Conservation (phyloP, 2,797 vertebrate genomes). For the Vireo griseus region DNA sequence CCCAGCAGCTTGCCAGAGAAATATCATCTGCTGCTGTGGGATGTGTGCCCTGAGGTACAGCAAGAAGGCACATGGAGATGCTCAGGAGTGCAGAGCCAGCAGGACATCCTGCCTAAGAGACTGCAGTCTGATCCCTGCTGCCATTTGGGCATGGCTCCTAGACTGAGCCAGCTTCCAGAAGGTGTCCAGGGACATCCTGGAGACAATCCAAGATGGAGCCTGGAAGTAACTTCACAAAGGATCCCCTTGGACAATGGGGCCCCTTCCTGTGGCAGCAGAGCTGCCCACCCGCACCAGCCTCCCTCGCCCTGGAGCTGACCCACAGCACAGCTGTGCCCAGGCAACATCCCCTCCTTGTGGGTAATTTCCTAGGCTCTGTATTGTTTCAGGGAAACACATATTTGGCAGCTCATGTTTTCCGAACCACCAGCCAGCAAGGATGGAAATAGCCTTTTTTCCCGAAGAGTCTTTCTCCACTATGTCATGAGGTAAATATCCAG, state of each 20-base stretch:
- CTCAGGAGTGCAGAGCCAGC: not conserved
- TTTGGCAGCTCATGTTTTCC: not conserved
- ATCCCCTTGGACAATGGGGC: not conserved
- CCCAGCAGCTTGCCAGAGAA: not conserved
- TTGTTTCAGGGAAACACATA: not conserved
- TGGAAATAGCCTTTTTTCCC: not conserved
- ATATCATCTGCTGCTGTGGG: not conserved
- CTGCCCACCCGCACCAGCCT: rapidly evolving
- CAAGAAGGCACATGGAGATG: not conserved
- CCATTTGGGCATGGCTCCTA: not conserved
- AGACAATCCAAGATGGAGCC: not conserved
- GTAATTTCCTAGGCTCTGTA: not conserved
- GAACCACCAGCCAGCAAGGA: not conserved
- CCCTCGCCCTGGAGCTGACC: not conserved
- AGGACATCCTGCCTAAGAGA: rapidly evolving
- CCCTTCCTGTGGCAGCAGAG: not conserved
- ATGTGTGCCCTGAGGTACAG: not conserved
- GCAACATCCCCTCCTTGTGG: not conserved
- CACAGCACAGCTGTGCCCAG: not conserved
- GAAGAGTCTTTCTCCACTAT: not conserved
- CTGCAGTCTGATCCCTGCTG: not conserved
- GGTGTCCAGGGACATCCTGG: not conserved
- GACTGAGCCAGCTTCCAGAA: not conserved
- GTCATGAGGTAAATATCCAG: conserved; percentile 30
- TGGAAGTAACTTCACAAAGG: not conserved